phyloP scores from a whole-genome alignment of 2,888 invertebrate species.

The Margaritifera margaritifera region DNA sequence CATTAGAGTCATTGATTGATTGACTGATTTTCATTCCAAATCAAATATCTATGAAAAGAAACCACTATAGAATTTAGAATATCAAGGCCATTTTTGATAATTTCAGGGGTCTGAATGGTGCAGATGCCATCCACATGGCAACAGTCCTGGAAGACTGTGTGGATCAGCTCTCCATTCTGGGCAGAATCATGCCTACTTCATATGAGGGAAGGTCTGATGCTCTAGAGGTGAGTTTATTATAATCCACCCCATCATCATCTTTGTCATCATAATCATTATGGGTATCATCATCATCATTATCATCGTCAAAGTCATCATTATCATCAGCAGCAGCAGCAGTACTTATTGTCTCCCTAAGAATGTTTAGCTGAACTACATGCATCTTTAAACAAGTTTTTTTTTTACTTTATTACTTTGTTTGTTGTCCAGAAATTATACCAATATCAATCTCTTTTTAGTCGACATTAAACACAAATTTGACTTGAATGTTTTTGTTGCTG shows the following conservation, averaged over 20 bases:
- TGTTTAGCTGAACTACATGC: not conserved
- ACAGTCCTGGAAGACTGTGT: slow-evolving; percentile 72
- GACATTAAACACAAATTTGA: too few species aligned
- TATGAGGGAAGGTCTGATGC: slow-evolving; percentile 60
- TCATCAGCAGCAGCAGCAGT: not conserved
- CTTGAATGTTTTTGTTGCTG: too few species aligned
- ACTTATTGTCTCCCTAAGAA: not conserved
- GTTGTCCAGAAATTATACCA: too few species aligned
- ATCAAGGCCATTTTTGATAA: slow-evolving; percentile 5
- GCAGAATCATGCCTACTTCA: slow-evolving; percentile 69
- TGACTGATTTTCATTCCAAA: too few species aligned
- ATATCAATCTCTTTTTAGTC: too few species aligned
- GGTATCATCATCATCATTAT: slow-evolving; percentile 3
- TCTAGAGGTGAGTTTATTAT: slow-evolving; percentile 41
- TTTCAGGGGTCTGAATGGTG: slow-evolving; percentile 45
- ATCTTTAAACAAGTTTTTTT: too few species aligned
- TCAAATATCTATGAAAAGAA: too few species aligned
- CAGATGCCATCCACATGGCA: slow-evolving; percentile 69
- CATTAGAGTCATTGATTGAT: too few species aligned
- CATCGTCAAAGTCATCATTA: not conserved
- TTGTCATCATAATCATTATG: not conserved
- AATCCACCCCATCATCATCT: not conserved
- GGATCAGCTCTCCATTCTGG: slow-evolving; percentile 69
- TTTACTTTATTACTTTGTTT: too few species aligned
- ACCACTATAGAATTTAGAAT: too few species aligned